Percentiles rank a stretch among this genome's conserved stretches.
phyloP scores from a whole-genome alignment of 2,113 vertebrate species.

The Pungitius pungitius region DNA sequence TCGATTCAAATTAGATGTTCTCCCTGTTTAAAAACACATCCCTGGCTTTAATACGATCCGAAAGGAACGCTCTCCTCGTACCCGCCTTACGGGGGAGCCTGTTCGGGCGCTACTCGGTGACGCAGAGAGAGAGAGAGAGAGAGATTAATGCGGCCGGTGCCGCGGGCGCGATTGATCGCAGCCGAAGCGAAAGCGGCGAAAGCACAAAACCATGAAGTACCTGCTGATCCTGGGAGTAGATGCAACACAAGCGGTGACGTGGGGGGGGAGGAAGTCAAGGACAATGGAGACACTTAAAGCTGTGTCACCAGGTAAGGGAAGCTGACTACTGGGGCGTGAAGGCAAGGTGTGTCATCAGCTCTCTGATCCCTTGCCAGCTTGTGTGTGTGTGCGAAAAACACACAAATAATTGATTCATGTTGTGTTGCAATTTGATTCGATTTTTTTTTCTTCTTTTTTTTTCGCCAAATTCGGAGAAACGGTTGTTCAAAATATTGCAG shows the following conservation, averaged over 20 bases:
- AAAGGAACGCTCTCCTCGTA: constrained; percentile 35
- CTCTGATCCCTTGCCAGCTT: constrained; percentile 32
- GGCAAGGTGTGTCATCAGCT: constrained; percentile 21
- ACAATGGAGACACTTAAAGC: constrained; percentile 54
- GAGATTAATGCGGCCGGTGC: constrained; percentile 72
- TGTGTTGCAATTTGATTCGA: not conserved
- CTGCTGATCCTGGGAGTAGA: constrained; percentile 62
- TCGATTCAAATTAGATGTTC: constrained; percentile 44
- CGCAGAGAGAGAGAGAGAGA: constrained; percentile 58
- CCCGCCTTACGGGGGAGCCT: too few relatives aligned
- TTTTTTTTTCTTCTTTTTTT: too few relatives aligned
- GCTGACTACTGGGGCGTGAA: constrained; percentile 16
- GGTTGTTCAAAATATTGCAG: not conserved
- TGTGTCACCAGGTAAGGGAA: constrained; percentile 28
- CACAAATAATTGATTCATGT: constrained; percentile 16
- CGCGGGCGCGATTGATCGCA: constrained; percentile 72
- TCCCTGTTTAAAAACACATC: constrained; percentile 34
- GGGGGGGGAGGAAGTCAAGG: constrained; percentile 50
- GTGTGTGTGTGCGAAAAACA: not conserved
- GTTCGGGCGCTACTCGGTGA: constrained; percentile 55
- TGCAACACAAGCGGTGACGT: constrained; percentile 49
- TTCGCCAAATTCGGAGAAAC: not conserved
- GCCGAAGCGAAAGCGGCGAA: constrained; percentile 47
- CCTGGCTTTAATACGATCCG: constrained; percentile 25
- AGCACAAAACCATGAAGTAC: constrained; percentile 64